These are phyloP conservation scores for Matsumurasca onukii DNA, from an alignment of 1,140 invertebrate species.

Conservation along the genomic window DNA sequence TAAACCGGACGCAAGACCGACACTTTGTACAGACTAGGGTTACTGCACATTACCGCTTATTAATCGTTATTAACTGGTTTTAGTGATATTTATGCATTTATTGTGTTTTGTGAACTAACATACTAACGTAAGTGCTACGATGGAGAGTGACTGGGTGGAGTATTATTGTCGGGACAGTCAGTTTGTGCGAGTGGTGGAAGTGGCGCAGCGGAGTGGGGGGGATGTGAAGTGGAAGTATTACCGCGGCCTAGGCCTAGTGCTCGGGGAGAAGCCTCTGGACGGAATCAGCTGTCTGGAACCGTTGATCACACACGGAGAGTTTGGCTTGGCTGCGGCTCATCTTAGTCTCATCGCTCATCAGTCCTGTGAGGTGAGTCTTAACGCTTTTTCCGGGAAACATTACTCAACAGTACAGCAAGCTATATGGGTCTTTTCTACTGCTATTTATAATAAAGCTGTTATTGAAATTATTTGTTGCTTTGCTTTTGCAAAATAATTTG, in stretches of 20 bases:
- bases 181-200: constrained; percentile 74
- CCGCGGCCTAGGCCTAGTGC: constrained; percentile 66
- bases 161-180: constrained; percentile 80
- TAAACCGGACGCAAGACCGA: not conserved
- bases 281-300: constrained; percentile 70
- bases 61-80: not conserved
- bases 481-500: too few relatives aligned
- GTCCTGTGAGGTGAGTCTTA: constrained; percentile 49
- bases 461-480: too few relatives aligned
- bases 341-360: constrained; percentile 76
- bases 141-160: constrained; percentile 58
- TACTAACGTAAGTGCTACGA: constrained; percentile 21
- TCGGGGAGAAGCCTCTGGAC: constrained; percentile 69
- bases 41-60: not conserved
- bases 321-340: constrained; percentile 69
- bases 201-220: constrained; percentile 65
- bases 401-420: too few relatives aligned
- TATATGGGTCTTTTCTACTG: too few relatives aligned
- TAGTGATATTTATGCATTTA: not conserved
- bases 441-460: too few relatives aligned
- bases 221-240: constrained; percentile 73
- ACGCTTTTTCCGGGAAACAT: too few relatives aligned
- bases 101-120: not conserved
- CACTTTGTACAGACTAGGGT: not conserved
- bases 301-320: constrained; percentile 65